Evolutionary conservation across 2,797 vertebrate species (phyloP).

Genomic region (Aphelocoma californica): DNA sequence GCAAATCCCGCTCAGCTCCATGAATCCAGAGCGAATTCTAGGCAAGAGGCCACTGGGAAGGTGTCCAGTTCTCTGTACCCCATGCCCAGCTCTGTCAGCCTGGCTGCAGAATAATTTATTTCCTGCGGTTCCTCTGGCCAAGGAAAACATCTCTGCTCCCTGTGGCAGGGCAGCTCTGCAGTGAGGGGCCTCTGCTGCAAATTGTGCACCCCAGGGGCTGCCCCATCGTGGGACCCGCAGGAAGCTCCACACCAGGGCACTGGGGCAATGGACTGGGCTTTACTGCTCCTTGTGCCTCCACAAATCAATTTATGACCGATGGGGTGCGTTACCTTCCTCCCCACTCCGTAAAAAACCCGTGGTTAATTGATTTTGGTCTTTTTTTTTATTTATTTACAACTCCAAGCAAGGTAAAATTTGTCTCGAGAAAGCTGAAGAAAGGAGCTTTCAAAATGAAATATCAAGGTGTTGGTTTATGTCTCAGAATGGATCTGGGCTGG

Average conservation of each 20-base stretch:
- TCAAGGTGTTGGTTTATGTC: constrained; percentile 43
- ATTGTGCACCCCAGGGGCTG: constrained; percentile 62
- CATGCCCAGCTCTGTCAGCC: constrained; percentile 78
- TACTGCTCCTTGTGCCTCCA: background rate
- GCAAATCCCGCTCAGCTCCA: constrained; percentile 72
- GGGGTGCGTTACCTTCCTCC: background rate
- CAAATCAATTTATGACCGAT: constrained; percentile 61
- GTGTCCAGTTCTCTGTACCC: constrained; percentile 75
- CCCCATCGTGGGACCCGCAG: constrained; percentile 67
- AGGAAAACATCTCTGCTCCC: constrained; percentile 77
- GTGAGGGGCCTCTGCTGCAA: constrained; percentile 70
- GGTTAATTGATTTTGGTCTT: background rate
- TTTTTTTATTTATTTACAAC: background rate
- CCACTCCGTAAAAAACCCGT: background rate
- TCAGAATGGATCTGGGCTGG: constrained; percentile 43
- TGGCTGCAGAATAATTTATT: constrained; percentile 80
- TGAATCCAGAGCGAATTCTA: constrained; percentile 74
- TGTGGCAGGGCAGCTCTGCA: constrained; percentile 70
- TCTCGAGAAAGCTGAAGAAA: constrained; percentile 48
- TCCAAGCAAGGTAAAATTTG: background rate
- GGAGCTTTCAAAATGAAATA: constrained; percentile 42
- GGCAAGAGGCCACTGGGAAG: constrained; percentile 79
- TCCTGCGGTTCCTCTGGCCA: constrained; percentile 72
- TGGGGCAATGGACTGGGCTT: constrained; percentile 19
- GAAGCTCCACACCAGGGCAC: background rate